Evolutionary conservation across 1,140 invertebrate species (phyloP), one percentile per base, ranked within the genome.

Genomic region (Centruroides sculpturatus): DNA sequence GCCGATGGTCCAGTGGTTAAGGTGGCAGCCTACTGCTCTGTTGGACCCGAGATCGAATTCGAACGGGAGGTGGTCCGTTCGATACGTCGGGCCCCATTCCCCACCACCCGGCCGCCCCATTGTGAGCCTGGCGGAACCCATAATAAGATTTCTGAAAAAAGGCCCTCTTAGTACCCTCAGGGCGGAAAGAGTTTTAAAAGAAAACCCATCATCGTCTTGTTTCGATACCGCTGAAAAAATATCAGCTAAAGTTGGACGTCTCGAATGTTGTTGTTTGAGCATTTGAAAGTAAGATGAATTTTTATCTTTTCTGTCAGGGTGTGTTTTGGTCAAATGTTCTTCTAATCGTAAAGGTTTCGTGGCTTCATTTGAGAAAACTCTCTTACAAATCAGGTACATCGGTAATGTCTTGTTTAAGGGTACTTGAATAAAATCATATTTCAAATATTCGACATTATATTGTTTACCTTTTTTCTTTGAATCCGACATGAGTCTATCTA

Each of bases 171-270:
- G 23, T 23, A 2, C 23, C 23, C 23, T 1, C 23, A 23, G 23
- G 23, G 23, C 23, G 23, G 23, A 23, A 23, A 23, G 23, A 23
- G 23, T 23, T 23, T 23, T 1, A 23, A 23, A 23, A 23, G 2
- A 23, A 5, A 67, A 55, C 36, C 55, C 61, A 48, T 66, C 57
- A 59, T 55, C 58, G 48, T 63, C 58, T 65, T 66, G 63, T 55
- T 62, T 57, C 34, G 58, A 52, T 10, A 50, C 13, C 34, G 47
- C 11, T n/a, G 3, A 10, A 53, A 59, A 54, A 3, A 59, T 10
- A n/a, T 3, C 52, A 12, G 48, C 35, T 4, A 53, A 11, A 53
- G 35, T 59, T 13, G 48, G 34, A 35, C 41, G 46, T 34, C 47
- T 53, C 9, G 10, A 8, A 5, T n/a, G 10, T n/a, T 59, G 51